Evolutionary conservation across 2,113 vertebrate species (phyloP).

Genomic region (Myotis brandtii): DNA sequence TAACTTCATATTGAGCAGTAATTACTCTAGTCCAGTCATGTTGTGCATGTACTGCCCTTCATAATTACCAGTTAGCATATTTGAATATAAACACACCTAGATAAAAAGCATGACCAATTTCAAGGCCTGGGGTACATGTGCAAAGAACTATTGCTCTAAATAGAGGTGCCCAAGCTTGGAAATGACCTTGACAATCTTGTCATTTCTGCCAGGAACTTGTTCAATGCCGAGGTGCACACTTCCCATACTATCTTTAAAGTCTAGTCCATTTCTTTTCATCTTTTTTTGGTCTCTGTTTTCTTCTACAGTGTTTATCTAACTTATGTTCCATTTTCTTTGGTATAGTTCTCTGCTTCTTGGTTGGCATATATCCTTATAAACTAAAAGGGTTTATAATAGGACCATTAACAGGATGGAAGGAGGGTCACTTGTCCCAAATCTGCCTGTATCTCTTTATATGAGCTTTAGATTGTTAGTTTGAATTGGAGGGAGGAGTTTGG

Average conservation of each 20-base stretch:
- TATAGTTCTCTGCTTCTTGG: not conserved
- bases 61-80: constrained; percentile 35
- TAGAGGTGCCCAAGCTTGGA: not conserved
- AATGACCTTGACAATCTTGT: not conserved
- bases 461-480: not conserved
- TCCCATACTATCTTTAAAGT: not conserved
- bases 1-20: constrained; percentile 19
- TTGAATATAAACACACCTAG: constrained; percentile 28
- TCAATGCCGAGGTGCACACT: not conserved
- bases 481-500: not conserved
- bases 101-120: constrained; percentile 31
- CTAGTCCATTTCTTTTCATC: not conserved
- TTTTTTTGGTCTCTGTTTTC: not conserved
- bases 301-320: not conserved
- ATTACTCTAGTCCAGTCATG: not conserved
- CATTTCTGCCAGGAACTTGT: not conserved
- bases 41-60: not conserved
- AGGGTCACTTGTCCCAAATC: not conserved
- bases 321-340: not conserved
- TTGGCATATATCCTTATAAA: not conserved
- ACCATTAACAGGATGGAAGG: not conserved
- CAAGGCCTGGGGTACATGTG: not conserved
- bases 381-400: not conserved
- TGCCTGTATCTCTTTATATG: not conserved
- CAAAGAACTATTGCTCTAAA: not conserved